These are phyloP conservation scores for Nebria brevicollis DNA, from an alignment of 2,888 invertebrate species.

Conservation along the genomic window DNA sequence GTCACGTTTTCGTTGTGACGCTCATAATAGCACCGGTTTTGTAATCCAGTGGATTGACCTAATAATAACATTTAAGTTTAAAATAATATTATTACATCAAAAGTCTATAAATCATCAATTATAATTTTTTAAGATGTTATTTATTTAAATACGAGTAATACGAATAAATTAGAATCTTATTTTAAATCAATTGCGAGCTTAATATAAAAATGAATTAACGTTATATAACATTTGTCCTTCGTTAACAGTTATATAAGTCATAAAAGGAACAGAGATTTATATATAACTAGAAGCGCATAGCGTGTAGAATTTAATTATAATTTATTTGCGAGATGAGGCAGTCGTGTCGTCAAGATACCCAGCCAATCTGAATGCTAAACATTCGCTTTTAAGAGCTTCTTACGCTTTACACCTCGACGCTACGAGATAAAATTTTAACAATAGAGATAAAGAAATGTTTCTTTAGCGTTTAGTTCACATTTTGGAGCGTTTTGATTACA, in stretches of 20 bases:
- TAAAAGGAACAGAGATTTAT: neutral
- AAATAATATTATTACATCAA: neutral
- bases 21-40: neutral
- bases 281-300: neutral
- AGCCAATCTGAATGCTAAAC: neutral
- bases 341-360: neutral
- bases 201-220: neutral
- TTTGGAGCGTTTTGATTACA: neutral
- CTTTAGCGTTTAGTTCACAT: neutral
- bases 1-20: neutral
- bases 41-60: neutral
- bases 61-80: neutral
- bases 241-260: neutral
- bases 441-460: neutral
- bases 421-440: neutral
- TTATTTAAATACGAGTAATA: too few species aligned
- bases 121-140: too few species aligned
- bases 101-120: too few species aligned
- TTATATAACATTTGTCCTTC: neutral
- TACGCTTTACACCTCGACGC: neutral
- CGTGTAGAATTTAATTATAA: neutral
- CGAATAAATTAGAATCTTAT: too few species aligned
- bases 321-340: neutral
- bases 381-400: neutral
- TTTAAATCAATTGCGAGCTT: neutral